Conservation (phyloP, 2,888 invertebrate species). For the Lasioglossum villosulum region DNA sequence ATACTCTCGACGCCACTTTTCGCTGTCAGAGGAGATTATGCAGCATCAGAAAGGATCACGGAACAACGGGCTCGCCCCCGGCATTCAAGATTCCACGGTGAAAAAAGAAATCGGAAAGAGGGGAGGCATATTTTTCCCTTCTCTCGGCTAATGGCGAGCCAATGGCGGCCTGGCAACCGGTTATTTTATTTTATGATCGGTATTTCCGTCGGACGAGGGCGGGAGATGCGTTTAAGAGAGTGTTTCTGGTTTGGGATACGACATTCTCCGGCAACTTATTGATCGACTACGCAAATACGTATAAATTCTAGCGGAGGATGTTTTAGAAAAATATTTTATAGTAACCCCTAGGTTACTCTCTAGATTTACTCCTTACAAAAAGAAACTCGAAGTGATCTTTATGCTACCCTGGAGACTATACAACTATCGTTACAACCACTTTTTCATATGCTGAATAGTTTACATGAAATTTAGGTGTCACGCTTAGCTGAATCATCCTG, state of each 20-base stretch:
- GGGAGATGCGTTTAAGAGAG: conserved; percentile 14
- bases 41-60: conserved; percentile 42
- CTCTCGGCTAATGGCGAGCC: conserved; percentile 21
- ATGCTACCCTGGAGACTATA: too few species aligned
- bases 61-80: conserved; percentile 31
- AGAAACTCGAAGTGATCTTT: too few species aligned
- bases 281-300: too few species aligned
- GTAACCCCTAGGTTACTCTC: too few species aligned
- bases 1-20: conserved; percentile 13
- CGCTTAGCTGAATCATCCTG: too few species aligned
- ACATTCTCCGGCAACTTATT: not conserved
- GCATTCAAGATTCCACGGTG: not conserved
- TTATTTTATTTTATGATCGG: conserved; percentile 67
- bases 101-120: not conserved
- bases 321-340: too few species aligned
- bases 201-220: conserved; percentile 53
- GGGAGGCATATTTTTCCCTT: conserved; percentile 13
- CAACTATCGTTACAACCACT: too few species aligned
- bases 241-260: not conserved
- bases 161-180: conserved; percentile 25
- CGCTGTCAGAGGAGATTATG: conserved; percentile 38
- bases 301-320: too few species aligned
- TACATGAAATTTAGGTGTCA: too few species aligned
- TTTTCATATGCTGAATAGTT: too few species aligned
- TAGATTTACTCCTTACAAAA: too few species aligned